Evolutionary conservation across 2,113 vertebrate species (phyloP).

Genomic region (Mustelus asterias): DNA sequence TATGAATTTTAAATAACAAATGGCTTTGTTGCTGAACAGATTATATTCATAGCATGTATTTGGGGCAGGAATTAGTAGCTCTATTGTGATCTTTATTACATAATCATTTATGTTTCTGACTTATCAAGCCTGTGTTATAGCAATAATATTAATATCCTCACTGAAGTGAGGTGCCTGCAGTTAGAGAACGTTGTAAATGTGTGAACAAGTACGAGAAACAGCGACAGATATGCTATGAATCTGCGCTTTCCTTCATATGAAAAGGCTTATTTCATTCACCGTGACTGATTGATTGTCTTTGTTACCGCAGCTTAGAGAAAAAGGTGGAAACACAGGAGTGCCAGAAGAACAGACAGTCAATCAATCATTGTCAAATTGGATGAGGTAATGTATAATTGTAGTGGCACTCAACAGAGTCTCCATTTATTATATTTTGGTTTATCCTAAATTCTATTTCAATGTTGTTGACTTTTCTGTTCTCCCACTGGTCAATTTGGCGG

Average conservation of each 20-base stretch:
- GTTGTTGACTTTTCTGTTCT: background rate
- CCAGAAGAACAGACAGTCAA: background rate
- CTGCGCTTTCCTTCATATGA: background rate
- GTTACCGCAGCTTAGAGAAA: background rate
- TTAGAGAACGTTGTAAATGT: background rate
- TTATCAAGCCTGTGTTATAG: background rate
- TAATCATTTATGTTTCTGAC: background rate
- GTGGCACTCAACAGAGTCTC: background rate
- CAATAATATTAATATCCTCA: background rate
- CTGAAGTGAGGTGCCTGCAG: background rate
- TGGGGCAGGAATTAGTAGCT: background rate
- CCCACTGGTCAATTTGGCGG: background rate
- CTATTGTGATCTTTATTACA: background rate
- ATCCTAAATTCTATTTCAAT: background rate
- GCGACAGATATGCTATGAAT: background rate
- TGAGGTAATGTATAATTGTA: slow-evolving; percentile 19
- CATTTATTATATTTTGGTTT: background rate
- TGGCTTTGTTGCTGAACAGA: background rate
- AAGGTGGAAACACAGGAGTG: background rate
- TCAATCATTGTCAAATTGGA: slow-evolving; percentile 17
- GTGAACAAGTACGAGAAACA: background rate
- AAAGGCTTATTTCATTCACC: too few species aligned
- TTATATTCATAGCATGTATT: background rate
- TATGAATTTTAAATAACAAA: background rate
- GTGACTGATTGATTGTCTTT: background rate